Evolutionary conservation across 2,113 vertebrate genomes (phyloP), one percentile per base, ranked within the genome.

Genomic region (Piprites chloris): DNA sequence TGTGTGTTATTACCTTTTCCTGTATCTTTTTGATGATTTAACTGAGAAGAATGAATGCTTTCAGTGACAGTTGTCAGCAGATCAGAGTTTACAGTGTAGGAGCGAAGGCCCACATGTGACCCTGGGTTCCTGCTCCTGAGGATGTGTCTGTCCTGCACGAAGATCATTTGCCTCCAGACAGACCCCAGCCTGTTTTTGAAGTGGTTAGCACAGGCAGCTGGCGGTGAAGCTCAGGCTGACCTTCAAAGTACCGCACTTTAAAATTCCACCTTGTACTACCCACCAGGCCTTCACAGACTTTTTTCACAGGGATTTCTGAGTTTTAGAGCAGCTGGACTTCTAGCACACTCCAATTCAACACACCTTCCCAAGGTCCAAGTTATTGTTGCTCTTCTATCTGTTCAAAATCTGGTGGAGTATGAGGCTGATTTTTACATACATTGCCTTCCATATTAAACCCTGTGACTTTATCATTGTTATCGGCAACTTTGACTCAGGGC

Each of bases 1-100:
- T 52, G 47, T 75, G 53, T 50, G n/a, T 46, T 79, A 32, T 72
- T 91, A 52, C 30, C 21, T 65, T 68, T 74, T 42, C 47, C 50
- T 87, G 19, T 28, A 69, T 11, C 5, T 80, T 85, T 85, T 32
- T 58, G 24, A 42, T 81, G 65, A 71, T 81, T 93, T 95, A 74
- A 89, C 47, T 41, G 80, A 61, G 69, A 83, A 5, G 62, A 90
- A 90, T 63, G 50, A 37, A n/a, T 9, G 16, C 18, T 92, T 75
- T 74, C 68, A 23, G 27, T 42, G 32, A 12, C 83, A 65, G 24
- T 2, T 65, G 22, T 55, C 79, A 81, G 76, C 9, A 37, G 86
- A 44, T 65, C 68, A 52, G 63, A 46, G 50, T 81, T 84, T 81
- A 59, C 72, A 4, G 0, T 7, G 28, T 21, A 18, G 52, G 56